Evolutionary conservation across 2,797 vertebrate species (phyloP).

Genomic region (Hipposideros larvatus): DNA sequence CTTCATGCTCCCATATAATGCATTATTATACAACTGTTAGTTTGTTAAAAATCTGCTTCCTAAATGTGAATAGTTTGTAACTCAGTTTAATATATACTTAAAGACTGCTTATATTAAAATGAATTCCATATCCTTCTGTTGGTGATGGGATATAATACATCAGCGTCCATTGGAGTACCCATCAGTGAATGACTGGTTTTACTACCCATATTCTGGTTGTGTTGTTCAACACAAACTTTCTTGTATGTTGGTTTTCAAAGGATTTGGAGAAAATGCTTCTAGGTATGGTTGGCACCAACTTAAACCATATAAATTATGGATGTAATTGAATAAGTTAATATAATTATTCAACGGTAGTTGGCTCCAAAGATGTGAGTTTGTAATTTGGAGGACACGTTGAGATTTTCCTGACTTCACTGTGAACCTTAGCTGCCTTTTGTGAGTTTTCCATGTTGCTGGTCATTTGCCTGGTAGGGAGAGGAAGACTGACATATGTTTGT

Average conservation of each 20-base stretch:
- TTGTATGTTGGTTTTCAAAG: slow-evolving; percentile 19
- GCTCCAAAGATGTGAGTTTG: slow-evolving; percentile 3
- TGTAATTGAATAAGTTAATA: slow-evolving; percentile 51
- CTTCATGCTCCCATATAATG: not conserved
- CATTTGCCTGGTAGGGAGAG: slow-evolving; percentile 30
- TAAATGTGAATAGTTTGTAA: slow-evolving; percentile 52
- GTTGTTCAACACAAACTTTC: not conserved
- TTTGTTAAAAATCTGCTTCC: slow-evolving; percentile 45
- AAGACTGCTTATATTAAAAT: slow-evolving; percentile 7
- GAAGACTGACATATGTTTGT: not conserved
- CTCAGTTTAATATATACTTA: slow-evolving; percentile 1
- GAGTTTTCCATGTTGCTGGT: slow-evolving; percentile 35
- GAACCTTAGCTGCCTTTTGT: not conserved
- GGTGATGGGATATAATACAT: not conserved
- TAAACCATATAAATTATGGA: slow-evolving; percentile 19
- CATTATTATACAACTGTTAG: slow-evolving; percentile 26
- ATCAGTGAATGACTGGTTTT: slow-evolving; percentile 26
- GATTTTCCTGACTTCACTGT: slow-evolving; percentile 28
- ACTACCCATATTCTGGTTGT: not conserved
- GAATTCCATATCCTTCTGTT: slow-evolving; percentile 47
- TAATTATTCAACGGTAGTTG: slow-evolving; percentile 8
- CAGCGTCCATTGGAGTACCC: not conserved
- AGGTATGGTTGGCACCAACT: not conserved
- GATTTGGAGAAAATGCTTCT: slow-evolving; percentile 44
- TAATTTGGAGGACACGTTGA: slow-evolving; percentile 38